These are phyloP conservation scores for Andrena marginata DNA, from an alignment of 2,888 invertebrate species.

Conservation along the genomic window DNA sequence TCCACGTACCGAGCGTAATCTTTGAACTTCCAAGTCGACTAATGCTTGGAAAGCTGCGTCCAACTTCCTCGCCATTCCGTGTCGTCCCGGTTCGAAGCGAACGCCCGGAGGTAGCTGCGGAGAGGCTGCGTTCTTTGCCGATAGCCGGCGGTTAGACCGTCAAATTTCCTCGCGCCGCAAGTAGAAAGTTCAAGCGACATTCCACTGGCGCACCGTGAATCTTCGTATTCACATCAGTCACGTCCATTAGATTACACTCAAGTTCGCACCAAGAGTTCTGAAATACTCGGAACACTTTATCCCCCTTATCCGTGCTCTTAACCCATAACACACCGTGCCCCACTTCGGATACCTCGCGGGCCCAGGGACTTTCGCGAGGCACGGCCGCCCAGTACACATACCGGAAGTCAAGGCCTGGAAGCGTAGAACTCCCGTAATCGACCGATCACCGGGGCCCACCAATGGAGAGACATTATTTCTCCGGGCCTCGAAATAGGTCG, in stretches of 20 bases:
- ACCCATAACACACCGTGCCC: conserved; percentile 51
- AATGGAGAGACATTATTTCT: conserved; percentile 80
- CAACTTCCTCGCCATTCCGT: conserved; percentile 1
- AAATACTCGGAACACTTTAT: conserved; percentile 45
- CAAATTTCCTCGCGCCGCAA: not conserved
- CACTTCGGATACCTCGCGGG: conserved; percentile 60
- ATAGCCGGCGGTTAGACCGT: not conserved
- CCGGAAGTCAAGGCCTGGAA: conserved; percentile 63
- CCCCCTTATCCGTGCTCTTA: conserved; percentile 57
- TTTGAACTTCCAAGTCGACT: conserved; percentile 15
- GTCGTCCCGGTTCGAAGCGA: not conserved
- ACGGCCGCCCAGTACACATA: conserved; percentile 12
- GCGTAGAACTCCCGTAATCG: conserved; percentile 67
- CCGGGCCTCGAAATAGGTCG: conserved; percentile 77
- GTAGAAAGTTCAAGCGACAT: not conserved
- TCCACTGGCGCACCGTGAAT: conserved; percentile 1
- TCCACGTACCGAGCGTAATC: conserved; percentile 42
- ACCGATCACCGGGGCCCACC: conserved; percentile 76
- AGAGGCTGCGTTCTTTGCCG: not conserved
- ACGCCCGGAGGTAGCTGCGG: not conserved
- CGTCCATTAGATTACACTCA: no score
- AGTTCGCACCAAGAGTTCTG: no score
- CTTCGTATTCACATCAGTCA: no score
- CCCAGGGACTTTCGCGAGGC: conserved; percentile 50
- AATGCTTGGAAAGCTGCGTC: conserved; percentile 8